Evolutionary conservation across 2,797 vertebrate species (phyloP).

Genomic region (Crocidura indochinensis): DNA sequence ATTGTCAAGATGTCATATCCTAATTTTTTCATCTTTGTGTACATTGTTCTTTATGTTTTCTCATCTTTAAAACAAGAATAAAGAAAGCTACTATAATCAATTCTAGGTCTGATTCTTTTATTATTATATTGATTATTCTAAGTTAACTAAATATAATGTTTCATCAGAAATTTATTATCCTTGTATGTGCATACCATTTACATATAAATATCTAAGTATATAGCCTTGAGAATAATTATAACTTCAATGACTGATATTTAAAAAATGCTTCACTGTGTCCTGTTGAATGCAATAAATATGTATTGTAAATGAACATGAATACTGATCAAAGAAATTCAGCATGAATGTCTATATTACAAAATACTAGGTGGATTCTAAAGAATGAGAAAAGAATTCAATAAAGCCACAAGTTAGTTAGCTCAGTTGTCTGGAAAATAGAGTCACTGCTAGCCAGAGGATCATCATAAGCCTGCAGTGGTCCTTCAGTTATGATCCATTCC

Average conservation of each 20-base stretch:
- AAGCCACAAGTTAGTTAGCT: not conserved
- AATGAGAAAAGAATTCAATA: not conserved
- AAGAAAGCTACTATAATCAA: not conserved
- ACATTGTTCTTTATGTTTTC: not conserved
- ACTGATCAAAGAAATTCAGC: not conserved
- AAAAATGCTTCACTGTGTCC: not conserved
- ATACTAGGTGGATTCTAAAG: not conserved
- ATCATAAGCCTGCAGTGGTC: not conserved
- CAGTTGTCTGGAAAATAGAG: not conserved
- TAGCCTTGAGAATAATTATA: not conserved
- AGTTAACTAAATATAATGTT: not conserved
- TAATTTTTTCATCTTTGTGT: not conserved
- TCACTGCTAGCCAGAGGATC: not conserved
- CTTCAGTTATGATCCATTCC: not conserved
- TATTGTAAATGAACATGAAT: not conserved
- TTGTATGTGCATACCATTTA: not conserved
- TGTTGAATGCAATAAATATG: not conserved
- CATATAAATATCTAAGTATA: slow-evolving; percentile 1
- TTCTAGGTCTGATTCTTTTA: slow-evolving; percentile 3
- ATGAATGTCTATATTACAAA: not conserved
- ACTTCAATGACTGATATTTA: slow-evolving; percentile 24
- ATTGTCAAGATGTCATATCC: too few relatives aligned
- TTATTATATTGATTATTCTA: not conserved
- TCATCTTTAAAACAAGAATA: not conserved
- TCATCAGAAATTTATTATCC: not conserved